Base-by-base conservation (phyloP, 2,888 invertebrate species). In the Epinotia ramella region DNA sequence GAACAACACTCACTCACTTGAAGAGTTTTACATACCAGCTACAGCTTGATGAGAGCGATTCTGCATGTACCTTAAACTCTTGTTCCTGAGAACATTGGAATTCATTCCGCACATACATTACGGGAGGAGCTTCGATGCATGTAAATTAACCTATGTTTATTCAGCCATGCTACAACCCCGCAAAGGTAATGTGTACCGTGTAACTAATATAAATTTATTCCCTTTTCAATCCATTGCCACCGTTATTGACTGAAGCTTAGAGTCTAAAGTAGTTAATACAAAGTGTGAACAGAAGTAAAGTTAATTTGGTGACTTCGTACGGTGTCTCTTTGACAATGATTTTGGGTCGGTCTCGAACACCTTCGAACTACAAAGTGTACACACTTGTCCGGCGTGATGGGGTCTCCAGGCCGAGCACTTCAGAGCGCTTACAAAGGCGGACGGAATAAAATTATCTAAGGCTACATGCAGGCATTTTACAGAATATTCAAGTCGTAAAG, bases 91-190 rank as follows among this genome's bases (percentile, higher is more conserved):
- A 83, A 80, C 88, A 91, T 93, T 94, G 86, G 87, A 89, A 94
- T 94, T 93, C 94, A 84, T 84, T 82, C 80, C 82, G 89, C 91
- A 89, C 87, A 87, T 89, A 92, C 91, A 93, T 93, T 93, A 93
- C 91, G 91, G 91, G 90, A 91, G 92, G 87, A 83, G 88, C 93
- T 89, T 85, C 89, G 91, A 90, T 93, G 93, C 94, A 94, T 94
- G 93, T 91, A 91, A 94, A 94, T 92, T 86, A 90, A 83, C 84
- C 86, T 86, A 91, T 93, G 94, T 93, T 91, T 93, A 93, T 93
- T 93, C 94, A 92, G 89, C 87, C 86, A 87, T 88, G 89, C 87
- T 85, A 89, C 88, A 88, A 90, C 88, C 90, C 89, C 90, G 93
- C 91, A 93, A 93, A 89, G 85, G 84, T 91, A 91, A 92, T 92